These are phyloP conservation scores for Megaceryle alcyon DNA, from an alignment of 2,797 vertebrate genomes.

Conservation along the genomic window DNA sequence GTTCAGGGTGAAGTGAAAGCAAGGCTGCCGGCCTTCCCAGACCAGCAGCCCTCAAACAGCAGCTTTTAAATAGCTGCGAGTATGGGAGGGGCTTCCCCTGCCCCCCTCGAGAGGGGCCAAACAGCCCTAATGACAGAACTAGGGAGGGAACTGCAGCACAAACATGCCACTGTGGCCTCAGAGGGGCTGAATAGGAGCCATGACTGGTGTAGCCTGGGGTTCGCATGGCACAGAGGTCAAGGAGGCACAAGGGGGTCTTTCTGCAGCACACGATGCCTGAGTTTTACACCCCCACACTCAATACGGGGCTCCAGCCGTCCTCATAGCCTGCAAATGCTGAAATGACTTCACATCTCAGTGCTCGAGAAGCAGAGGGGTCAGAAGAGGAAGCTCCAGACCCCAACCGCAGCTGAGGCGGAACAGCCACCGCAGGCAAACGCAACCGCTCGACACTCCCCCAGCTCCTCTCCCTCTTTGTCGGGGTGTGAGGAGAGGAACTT, in stretches of 20 bases:
- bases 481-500: not conserved
- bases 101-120: too few species aligned
- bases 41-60: not conserved
- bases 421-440: not conserved
- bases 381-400: not conserved
- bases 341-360: not conserved
- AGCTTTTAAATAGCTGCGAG: accelerated
- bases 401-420: accelerated
- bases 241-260: not conserved
- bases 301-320: not conserved
- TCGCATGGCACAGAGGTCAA: not conserved
- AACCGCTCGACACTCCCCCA: not conserved
- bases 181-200: not conserved
- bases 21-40: not conserved
- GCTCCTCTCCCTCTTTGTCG: too few species aligned
- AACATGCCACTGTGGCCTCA: not conserved
- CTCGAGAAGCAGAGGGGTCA: accelerated
- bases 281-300: not conserved
- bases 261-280: not conserved
- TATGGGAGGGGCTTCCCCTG: not conserved
- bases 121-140: not conserved
- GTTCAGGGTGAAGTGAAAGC: not conserved
- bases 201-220: not conserved
- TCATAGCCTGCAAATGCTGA: not conserved
- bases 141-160: not conserved